Percentiles rank a stretch among this genome's conserved stretches.
Conservation (phyloP, 2,113 vertebrate species). For the Pygathrix nemaeus region DNA sequence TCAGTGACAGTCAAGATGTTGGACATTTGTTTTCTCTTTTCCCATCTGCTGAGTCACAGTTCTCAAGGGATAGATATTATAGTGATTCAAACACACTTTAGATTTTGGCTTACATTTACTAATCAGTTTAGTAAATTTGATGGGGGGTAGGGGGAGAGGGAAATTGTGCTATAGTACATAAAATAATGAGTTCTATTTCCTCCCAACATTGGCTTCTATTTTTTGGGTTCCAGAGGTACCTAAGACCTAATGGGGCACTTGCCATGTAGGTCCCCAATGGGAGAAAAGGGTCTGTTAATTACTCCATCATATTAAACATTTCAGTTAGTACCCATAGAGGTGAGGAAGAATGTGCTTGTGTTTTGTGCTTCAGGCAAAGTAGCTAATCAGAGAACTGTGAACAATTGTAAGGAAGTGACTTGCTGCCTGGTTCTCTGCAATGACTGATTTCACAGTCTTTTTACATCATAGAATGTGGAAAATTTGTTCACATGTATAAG, state of each 20-base stretch:
- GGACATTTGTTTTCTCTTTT: constrained; percentile 56
- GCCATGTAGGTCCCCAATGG: not conserved
- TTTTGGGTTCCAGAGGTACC: not conserved
- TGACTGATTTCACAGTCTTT: not conserved
- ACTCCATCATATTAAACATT: constrained; percentile 41
- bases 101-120: constrained; percentile 26
- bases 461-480: not conserved
- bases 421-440: not conserved
- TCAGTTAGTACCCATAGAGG: not conserved
- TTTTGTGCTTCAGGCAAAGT: not conserved
- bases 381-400: constrained; percentile 42
- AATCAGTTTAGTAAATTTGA: constrained; percentile 16
- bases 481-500: not conserved
- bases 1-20: constrained; percentile 56
- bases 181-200: not conserved
- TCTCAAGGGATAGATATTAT: constrained; percentile 13
- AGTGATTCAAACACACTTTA: not conserved
- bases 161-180: not conserved
- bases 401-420: constrained; percentile 5
- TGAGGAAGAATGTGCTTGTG: not conserved
- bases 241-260: not conserved
- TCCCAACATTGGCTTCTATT: not conserved
- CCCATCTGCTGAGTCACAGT: constrained; percentile 56
- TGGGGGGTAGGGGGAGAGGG: accelerated
- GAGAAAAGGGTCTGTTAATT: constrained; percentile 16